These are phyloP conservation scores for Cryptomyrus ogoouensis DNA, from an alignment of 2,113 vertebrate genomes.

Conservation along the genomic window DNA sequence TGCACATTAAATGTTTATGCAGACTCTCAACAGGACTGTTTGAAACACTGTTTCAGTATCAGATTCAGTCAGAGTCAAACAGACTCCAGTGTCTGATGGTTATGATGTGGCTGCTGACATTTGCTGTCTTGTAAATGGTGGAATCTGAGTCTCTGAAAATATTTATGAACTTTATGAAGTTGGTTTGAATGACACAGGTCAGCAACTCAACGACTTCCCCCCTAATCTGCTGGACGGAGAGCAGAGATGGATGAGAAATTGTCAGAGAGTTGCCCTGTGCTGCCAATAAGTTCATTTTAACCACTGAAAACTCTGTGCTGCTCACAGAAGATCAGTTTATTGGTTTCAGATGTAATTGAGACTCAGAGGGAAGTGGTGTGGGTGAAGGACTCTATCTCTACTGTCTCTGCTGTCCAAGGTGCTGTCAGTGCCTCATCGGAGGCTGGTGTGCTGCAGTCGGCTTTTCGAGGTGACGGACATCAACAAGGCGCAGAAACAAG, in stretches of 20 bases:
- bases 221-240: background rate
- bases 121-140: background rate
- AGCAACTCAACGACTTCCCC: background rate
- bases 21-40: background rate
- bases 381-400: background rate
- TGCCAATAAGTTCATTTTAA: background rate
- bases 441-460: slow-evolving; percentile 94
- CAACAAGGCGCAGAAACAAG: slow-evolving; percentile 94
- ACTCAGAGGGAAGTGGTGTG: background rate
- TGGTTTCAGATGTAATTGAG: background rate
- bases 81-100: background rate
- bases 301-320: background rate
- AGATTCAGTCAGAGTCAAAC: background rate
- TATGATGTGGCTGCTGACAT: background rate
- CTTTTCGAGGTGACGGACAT: slow-evolving; percentile 92
- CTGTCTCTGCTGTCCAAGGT: slow-evolving; percentile 60
- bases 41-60: background rate
- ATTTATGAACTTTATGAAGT: background rate
- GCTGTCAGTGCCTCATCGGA: slow-evolving; percentile 86
- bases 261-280: background rate
- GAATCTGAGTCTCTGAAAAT: background rate
- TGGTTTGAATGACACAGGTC: background rate
- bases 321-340: background rate
- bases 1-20: background rate
- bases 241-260: background rate